Percentiles rank a stretch among this genome's conserved stretches.
Conservation (phyloP, 2,113 vertebrate genomes). For the Catagonus wagneri region DNA sequence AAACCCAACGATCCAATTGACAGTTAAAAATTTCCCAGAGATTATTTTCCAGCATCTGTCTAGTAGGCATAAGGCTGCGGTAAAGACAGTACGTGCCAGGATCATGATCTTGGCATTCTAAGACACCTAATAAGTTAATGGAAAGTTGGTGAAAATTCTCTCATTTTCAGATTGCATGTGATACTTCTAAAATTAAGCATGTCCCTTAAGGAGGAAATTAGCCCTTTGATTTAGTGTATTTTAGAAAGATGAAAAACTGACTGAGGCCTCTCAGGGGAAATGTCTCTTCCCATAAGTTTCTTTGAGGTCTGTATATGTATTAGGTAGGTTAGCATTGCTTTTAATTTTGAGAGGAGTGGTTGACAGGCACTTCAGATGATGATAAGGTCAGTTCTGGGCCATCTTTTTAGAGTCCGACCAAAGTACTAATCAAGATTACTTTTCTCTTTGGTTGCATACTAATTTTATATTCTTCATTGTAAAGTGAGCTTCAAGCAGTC, state of each 20-base stretch:
- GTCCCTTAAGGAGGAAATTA: constrained; percentile 3
- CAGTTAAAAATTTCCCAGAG: background rate
- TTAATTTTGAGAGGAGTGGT: constrained; percentile 16
- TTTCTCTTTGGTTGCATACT: background rate
- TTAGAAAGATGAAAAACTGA: constrained; percentile 54
- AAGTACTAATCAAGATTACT: background rate
- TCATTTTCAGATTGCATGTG: constrained; percentile 30
- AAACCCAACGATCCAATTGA: background rate
- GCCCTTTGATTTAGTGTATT: constrained; percentile 55
- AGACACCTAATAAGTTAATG: constrained; percentile 67
- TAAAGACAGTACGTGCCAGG: constrained; percentile 12
- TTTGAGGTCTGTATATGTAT: background rate
- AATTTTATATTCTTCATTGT: background rate
- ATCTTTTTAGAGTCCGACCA: background rate
- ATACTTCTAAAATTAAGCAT: constrained; percentile 62
- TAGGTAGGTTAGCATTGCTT: background rate
- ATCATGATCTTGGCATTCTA: constrained; percentile 51
- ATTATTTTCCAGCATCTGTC: background rate
- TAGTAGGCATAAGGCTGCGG: background rate
- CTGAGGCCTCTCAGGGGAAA: background rate
- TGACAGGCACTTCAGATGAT: background rate
- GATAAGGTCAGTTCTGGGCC: background rate
- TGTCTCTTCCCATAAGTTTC: constrained; percentile 19
- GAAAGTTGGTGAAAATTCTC: constrained; percentile 54
- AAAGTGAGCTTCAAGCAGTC: background rate